Evolutionary conservation across 2,113 vertebrate genomes (phyloP), one percentile per base, ranked within the genome.

Genomic region (Apodemus speciosus): DNA sequence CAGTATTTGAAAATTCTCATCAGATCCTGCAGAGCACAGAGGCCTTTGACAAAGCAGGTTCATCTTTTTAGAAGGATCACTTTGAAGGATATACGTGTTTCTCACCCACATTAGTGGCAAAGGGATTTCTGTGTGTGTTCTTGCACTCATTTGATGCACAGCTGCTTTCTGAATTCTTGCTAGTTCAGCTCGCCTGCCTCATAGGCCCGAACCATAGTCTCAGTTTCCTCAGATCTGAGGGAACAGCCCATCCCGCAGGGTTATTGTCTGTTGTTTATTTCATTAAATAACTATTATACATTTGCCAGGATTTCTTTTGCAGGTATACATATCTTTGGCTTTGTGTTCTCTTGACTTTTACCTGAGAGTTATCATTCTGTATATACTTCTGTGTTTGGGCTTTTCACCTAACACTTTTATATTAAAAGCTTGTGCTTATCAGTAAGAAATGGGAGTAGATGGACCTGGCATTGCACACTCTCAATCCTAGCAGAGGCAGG

Each of bases 401-500:
- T 88, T 83, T 79, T 64, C 46, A 77, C n/a, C 43, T 91, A 79
- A 69, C 51, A 6, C 89, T 88, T 90, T 88, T 80, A 46, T 60
- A 15, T 38, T 81, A 35, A 81, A 60, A 38, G 38, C 21, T 71
- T 85, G 38, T 38, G n/a, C 56, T 60, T 81, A 30, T 81, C 38
- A 79, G 6, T 91, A 80, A 60, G 18, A 81, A 86, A 38, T 92
- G 49, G 73, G 51, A 62, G 51, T 64, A 32, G 40, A 32, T 64
- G 40, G 81, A 46, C 6, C 4, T 64, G 40, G 27, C 64, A 30
- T 15, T 43, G 6, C 27, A 21, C 38, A 64, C 58, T 40, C 64
- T 64, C 32, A 32, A 30, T 46, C 25, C 4, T 16, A 21, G 60
- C 58, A 32, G 40, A 46, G 16, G 25, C 8, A 46, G 58, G 60